These are phyloP conservation scores for Ptychobarbus kaznakovi DNA, from an alignment of 2,797 vertebrate genomes.

Conservation along the genomic window DNA sequence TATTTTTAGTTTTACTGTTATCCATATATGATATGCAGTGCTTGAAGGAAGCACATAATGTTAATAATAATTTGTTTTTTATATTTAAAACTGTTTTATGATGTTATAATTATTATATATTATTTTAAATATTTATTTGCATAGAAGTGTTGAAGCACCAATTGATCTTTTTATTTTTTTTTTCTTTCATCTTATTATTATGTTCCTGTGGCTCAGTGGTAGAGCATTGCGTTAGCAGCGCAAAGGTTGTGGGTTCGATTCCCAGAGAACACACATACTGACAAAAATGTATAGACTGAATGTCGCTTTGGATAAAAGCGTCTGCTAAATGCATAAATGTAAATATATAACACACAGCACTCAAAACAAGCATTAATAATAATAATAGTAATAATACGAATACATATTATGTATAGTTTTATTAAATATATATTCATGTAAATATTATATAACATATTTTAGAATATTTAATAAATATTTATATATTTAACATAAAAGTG, in stretches of 20 bases:
- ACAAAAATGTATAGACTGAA: too few relatives aligned
- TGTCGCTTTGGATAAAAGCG: too few relatives aligned
- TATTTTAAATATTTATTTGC: background rate
- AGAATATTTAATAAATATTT: background rate
- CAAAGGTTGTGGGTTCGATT: too few relatives aligned
- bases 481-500: background rate
- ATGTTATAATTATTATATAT: background rate
- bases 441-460: background rate
- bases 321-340: too few relatives aligned
- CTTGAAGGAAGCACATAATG: too few relatives aligned
- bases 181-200: background rate
- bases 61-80: too few relatives aligned
- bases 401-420: background rate
- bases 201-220: too few relatives aligned
- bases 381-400: background rate
- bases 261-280: too few relatives aligned
- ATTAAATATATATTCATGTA: background rate
- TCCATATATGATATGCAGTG: too few relatives aligned
- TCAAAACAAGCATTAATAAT: background rate
- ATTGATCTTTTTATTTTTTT: too few relatives aligned
- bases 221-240: too few relatives aligned
- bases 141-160: background rate
- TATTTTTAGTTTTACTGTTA: background rate
- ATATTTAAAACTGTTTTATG: background rate
- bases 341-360: background rate